phyloP scores from a whole-genome alignment of 2,888 invertebrate genomes.

The Kryphioiulus occultus region DNA sequence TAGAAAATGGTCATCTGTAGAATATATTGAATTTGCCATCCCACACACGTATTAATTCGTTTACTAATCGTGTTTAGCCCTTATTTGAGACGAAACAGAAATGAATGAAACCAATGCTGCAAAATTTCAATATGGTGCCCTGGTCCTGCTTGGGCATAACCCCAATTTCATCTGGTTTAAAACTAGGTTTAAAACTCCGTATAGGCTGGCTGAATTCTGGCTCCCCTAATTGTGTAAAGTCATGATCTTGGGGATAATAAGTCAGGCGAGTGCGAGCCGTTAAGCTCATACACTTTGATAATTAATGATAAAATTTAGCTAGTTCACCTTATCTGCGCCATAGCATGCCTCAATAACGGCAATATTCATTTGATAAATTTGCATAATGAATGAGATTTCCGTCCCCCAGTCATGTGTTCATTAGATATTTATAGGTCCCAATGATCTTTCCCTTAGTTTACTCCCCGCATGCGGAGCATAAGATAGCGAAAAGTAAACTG shows the following conservation, averaged over 20 bases:
- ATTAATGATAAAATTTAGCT: conserved; percentile 20
- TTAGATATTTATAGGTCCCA: conserved; percentile 31
- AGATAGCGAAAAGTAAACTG: background rate
- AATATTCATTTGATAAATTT: conserved; percentile 35
- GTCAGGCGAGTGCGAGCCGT: conserved; percentile 31
- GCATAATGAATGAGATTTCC: conserved; percentile 31
- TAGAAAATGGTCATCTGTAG: too few relatives aligned
- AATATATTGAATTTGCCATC: too few relatives aligned
- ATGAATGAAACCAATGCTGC: too few relatives aligned
- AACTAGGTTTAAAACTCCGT: background rate
- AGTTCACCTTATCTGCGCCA: conserved; percentile 20
- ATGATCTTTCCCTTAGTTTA: conserved; percentile 4
- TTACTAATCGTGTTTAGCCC: too few relatives aligned
- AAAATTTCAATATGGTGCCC: too few relatives aligned
- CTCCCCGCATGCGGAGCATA: background rate
- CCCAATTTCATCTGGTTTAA: too few relatives aligned
- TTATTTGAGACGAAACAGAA: too few relatives aligned
- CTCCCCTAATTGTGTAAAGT: background rate
- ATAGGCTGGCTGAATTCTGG: background rate
- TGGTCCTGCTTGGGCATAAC: too few relatives aligned
- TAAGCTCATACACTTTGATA: conserved; percentile 20
- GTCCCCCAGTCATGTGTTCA: conserved; percentile 28
- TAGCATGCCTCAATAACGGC: conserved; percentile 31
- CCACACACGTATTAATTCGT: too few relatives aligned
- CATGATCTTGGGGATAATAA: conserved; percentile 31